These are phyloP conservation scores for Rapana venosa DNA, from an alignment of 2,888 invertebrate genomes.

Conservation along the genomic window DNA sequence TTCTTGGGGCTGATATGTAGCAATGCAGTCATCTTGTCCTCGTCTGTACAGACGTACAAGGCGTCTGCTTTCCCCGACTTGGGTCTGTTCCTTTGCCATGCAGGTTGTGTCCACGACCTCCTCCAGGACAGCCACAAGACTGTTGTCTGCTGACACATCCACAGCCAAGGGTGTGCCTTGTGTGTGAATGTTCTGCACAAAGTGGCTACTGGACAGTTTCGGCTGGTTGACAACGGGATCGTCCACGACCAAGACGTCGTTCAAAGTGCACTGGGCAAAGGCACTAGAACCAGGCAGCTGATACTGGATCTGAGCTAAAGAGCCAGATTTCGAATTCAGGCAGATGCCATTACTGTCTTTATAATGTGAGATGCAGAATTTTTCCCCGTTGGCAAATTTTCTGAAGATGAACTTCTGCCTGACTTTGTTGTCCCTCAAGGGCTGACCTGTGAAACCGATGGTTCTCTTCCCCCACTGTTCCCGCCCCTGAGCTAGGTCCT, in stretches of 20 bases:
- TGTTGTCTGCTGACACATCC: conserved; percentile 5
- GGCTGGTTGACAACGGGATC: neutral
- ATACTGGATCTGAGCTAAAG: neutral
- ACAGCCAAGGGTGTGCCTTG: neutral
- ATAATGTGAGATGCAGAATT: neutral
- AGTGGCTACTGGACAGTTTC: neutral
- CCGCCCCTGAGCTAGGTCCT: neutral
- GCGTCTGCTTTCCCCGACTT: neutral
- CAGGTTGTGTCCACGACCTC: neutral
- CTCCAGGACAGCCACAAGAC: conserved; percentile 22
- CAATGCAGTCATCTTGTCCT: neutral
- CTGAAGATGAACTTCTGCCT: conserved; percentile 7
- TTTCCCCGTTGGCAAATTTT: neutral
- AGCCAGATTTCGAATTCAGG: conserved; percentile 9
- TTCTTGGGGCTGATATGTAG: neutral
- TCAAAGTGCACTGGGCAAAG: neutral
- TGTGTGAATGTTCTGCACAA: neutral
- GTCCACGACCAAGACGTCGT: neutral
- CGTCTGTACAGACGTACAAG: conserved; percentile 7
- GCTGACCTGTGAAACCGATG: neutral
- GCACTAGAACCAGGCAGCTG: neutral
- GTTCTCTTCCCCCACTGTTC: neutral
- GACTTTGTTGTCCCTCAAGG: conserved; percentile 5
- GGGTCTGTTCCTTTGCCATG: neutral
- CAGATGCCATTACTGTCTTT: neutral